Percentiles rank a stretch among this genome's conserved stretches.
These are phyloP conservation scores for Netelia melanura DNA, from an alignment of 2,888 invertebrate genomes.

Conservation along the genomic window DNA sequence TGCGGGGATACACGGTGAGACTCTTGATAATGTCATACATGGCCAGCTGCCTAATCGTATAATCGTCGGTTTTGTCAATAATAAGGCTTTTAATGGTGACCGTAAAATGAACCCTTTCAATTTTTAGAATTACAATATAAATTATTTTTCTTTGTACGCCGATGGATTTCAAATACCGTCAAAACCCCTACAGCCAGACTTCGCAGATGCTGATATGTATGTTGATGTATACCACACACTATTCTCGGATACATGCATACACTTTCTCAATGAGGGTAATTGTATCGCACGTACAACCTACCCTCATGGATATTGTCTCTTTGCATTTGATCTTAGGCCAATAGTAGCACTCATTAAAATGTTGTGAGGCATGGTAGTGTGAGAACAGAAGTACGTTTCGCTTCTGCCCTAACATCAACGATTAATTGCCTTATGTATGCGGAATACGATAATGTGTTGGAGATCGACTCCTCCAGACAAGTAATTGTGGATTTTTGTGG, in stretches of 20 bases:
- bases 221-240: constrained; percentile 71
- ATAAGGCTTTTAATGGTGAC: constrained; percentile 60
- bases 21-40: background rate
- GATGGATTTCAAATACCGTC: background rate
- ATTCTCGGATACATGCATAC: constrained; percentile 68
- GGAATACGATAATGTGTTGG: too few species aligned
- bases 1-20: background rate
- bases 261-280: constrained; percentile 67
- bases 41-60: background rate
- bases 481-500: too few species aligned
- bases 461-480: too few species aligned
- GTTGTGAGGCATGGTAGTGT: too few species aligned
- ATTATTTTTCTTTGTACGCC: background rate
- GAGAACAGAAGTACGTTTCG: too few species aligned
- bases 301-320: constrained; percentile 65
- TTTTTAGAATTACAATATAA: background rate
- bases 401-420: too few species aligned
- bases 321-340: constrained; percentile 66
- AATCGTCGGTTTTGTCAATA: background rate
- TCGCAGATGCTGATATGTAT: background rate
- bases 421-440: too few species aligned
- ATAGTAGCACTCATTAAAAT: constrained; percentile 10
- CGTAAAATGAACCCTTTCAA: constrained; percentile 71
- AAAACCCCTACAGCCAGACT: background rate
- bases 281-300: constrained; percentile 59